Base-by-base conservation (phyloP, 2,797 vertebrate genomes). In the Australoheros facetus region DNA sequence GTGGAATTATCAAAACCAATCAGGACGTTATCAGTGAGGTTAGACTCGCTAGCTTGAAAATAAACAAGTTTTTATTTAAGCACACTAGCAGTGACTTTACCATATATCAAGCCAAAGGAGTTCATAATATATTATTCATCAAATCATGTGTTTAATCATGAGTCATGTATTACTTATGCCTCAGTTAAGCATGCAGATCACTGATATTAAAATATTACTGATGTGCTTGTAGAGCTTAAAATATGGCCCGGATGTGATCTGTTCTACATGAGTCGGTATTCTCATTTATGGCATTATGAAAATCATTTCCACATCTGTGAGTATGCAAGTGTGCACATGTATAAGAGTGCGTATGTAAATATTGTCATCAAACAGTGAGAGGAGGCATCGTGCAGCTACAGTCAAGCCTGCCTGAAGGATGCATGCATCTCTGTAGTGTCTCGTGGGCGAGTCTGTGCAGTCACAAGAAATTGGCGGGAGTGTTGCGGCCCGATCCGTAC, bases 61-160 rank as follows among this genome's bases (percentile, higher is more conserved):
- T 13, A 77, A 76, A 55, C 57, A 79, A 19, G 51, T 56, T 7
- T 37, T 55, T 42, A 23, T 72, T 17, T 55, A 39, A 76, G 76
- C 53, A 57, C 17, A 53, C 34, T 69, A 73, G 56, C 28, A n/a
- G 76, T 64, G 21, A 5, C 23, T 56, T 45, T 12, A 28, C 9
- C 39, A 70, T 51, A 39, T 19, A 77, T 72, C 10, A 73, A 57
- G 56, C 55, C 76, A 71, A 62, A 28, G 58, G 62, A 73, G 26
- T 11, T 56, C 64, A 42, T 59, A 62, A 72, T 85, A 55, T 75
- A 57, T 79, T 73, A 80, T 77, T 75, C 54, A 82, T 70, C 70
- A 32, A 78, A 60, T 53, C 17, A 34, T 55, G 12, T 55, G 23
- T 79, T 71, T 77, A 77, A 78, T 81, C 69, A 60, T 56, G 58